A percentile compares a stretch with the other conserved stretches of the same genome.
Conservation (phyloP, 2,888 invertebrate species). For the Synergus umbraculus region DNA sequence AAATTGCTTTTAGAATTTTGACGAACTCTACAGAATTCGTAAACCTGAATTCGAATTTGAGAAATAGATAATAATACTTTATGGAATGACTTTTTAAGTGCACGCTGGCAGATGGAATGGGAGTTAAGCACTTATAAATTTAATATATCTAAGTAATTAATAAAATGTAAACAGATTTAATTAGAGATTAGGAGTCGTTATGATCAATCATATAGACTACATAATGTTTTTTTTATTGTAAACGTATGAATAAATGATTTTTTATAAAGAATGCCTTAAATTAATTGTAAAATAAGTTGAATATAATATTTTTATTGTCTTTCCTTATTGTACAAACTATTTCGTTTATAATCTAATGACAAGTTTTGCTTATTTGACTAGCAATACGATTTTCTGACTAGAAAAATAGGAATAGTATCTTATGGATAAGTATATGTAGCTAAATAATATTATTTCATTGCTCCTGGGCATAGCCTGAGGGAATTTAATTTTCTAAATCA, state of each 20-base stretch:
- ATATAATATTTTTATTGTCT: slow-evolving; percentile 6
- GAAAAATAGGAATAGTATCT: background rate
- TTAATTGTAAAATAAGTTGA: background rate
- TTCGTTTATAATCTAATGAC: slow-evolving; percentile 16
- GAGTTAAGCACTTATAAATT: background rate
- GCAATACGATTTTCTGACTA: background rate
- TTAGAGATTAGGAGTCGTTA: slow-evolving; percentile 48
- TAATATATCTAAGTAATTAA: background rate
- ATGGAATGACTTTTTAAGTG: background rate
- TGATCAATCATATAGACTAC: slow-evolving; percentile 52
- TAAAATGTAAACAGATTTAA: slow-evolving; percentile 6
- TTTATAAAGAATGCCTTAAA: slow-evolving; percentile 51
- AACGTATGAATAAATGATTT: slow-evolving; percentile 62
- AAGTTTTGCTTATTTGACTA: background rate
- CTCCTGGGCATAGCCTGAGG: no score
- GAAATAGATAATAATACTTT: background rate
- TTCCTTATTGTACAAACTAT: background rate
- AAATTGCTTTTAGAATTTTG: background rate
- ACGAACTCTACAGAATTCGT: background rate
- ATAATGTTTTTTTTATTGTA: slow-evolving; percentile 61
- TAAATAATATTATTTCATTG: no score
- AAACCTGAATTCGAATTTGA: background rate
- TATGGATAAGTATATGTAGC: no score
- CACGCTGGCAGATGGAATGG: background rate
- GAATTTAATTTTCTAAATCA: no score